Evolutionary conservation across 2,113 vertebrate genomes (phyloP), one percentile per base, ranked within the genome.

Genomic region (Nibea albiflora): DNA sequence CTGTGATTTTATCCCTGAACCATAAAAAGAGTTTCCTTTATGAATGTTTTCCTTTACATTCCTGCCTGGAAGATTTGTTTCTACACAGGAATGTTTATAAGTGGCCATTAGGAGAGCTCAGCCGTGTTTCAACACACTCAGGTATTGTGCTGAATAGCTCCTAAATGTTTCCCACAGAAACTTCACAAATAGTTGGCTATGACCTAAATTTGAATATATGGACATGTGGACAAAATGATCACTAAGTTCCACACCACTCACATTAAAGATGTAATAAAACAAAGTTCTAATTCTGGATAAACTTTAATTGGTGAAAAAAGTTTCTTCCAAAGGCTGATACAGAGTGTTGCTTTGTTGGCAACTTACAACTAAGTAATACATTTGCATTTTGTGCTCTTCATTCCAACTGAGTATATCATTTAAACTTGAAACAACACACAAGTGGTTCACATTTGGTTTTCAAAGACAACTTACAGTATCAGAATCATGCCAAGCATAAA

Each of bases 51-150:
- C 26, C 60, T 26, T 3, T 31, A 28, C 76, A 68, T 72, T 57
- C 78, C 72, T 50, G 42, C 58, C 20, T 4, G 1, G 69, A 15
- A 66, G 66, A 66, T 26, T 31, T 64, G 28, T 76, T 81, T 73
- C 53, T 80, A 60, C 17, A 73, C 15, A 52, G 79, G 80, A 80
- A 83, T 86, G 83, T 86, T 89, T 81, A 62, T 57, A 60, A 17
- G n/a, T 4, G 35, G 46, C 54, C 46, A 15, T 24, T 22, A 76
- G 63, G 11, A 53, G 54, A 74, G 69, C 24, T 20, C 42, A 47
- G 71, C 39, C 42, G 50, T 28, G 71, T 72, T 83, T 71, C 62
- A 58, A 56, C 72, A 63, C 75, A 57, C 57, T 64, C 71, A 26
- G 35, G 60, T 80, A 67, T 70, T 71, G 46, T 66, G n/a, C 68